Percentiles rank a stretch among this genome's conserved stretches.
These are phyloP conservation scores for Leptarthrus brevirostris DNA, from an alignment of 2,888 invertebrate species.

Conservation along the genomic window DNA sequence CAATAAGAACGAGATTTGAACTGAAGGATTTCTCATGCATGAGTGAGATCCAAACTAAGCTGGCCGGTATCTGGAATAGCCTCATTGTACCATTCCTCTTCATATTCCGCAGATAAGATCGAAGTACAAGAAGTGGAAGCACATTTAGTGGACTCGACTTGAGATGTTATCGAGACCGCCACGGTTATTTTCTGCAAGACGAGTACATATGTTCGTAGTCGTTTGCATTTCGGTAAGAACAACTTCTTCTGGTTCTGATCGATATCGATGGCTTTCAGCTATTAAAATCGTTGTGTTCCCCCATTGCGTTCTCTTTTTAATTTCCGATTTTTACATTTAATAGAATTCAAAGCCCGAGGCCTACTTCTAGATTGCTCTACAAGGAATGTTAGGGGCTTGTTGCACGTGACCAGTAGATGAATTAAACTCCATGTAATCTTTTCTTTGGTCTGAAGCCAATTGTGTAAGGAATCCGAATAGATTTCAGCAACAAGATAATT, in stretches of 20 bases:
- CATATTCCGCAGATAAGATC: constrained; percentile 41
- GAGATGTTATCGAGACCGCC: constrained; percentile 26
- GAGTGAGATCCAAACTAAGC: constrained; percentile 27
- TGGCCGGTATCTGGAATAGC: background rate
- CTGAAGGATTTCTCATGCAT: constrained; percentile 44
- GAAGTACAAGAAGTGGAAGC: constrained; percentile 38
- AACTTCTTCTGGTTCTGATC: constrained; percentile 45
- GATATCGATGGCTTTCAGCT: constrained; percentile 44
- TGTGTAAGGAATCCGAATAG: constrained; percentile 26
- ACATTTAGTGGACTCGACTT: constrained; percentile 32
- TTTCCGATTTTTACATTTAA: constrained; percentile 47
- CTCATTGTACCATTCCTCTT: constrained; percentile 43
- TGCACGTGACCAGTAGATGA: constrained; percentile 44
- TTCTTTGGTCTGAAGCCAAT: constrained; percentile 26
- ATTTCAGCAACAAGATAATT: constrained; percentile 35
- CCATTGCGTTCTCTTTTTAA: constrained; percentile 36
- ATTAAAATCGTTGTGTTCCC: constrained; percentile 41
- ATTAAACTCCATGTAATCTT: constrained; percentile 10
- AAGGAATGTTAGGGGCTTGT: constrained; percentile 4
- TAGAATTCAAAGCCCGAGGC: constrained; percentile 37
- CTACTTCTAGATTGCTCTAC: constrained; percentile 12
- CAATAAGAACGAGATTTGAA: constrained; percentile 6
- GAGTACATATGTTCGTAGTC: constrained; percentile 43
- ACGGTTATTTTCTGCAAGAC: constrained; percentile 20
- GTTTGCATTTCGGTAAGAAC: constrained; percentile 44